A percentile compares a stretch with the other conserved stretches of the same genome.
Conservation (phyloP, 2,888 invertebrate genomes). For the Lithosia quadra region DNA sequence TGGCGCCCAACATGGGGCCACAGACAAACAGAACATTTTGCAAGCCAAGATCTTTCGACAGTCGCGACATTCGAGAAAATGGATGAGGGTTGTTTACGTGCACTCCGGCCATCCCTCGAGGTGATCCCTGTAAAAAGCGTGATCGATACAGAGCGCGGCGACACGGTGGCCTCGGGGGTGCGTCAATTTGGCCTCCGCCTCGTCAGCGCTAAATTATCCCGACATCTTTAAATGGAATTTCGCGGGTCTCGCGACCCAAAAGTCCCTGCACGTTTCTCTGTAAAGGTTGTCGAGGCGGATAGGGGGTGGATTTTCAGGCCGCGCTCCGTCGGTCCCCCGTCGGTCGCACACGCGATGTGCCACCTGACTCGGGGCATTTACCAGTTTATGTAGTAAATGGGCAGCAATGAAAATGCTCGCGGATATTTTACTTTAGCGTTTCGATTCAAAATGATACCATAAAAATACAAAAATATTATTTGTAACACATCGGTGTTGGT, state of each 20-base stretch:
- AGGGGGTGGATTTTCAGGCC: constrained; percentile 67
- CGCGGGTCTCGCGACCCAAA: constrained; percentile 78
- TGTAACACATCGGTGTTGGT: not conserved
- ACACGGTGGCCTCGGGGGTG: constrained; percentile 75
- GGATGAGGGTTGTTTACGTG: constrained; percentile 77
- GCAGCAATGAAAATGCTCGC: constrained; percentile 38
- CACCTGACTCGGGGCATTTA: constrained; percentile 71
- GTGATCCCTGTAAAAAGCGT: constrained; percentile 67
- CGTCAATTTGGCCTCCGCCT: constrained; percentile 83
- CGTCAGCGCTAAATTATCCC: constrained; percentile 86
- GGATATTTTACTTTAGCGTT: constrained; percentile 23
- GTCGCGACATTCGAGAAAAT: constrained; percentile 63
- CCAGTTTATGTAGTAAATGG: constrained; percentile 52
- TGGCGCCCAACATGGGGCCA: constrained; percentile 59
- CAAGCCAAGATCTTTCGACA: constrained; percentile 63
- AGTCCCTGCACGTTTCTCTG: constrained; percentile 68
- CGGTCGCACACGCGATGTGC: constrained; percentile 71
- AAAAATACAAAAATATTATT: not conserved
- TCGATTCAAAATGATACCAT: not conserved
- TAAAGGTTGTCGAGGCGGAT: constrained; percentile 61
- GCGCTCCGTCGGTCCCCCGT: constrained; percentile 64
- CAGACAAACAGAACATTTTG: constrained; percentile 53
- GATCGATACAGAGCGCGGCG: constrained; percentile 77
- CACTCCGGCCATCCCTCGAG: constrained; percentile 68
- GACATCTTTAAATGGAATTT: constrained; percentile 86